Percentiles rank a stretch among this genome's conserved stretches.
These are phyloP conservation scores for Anguilla marmorata DNA, from an alignment of 2,797 vertebrate species.

Conservation along the genomic window DNA sequence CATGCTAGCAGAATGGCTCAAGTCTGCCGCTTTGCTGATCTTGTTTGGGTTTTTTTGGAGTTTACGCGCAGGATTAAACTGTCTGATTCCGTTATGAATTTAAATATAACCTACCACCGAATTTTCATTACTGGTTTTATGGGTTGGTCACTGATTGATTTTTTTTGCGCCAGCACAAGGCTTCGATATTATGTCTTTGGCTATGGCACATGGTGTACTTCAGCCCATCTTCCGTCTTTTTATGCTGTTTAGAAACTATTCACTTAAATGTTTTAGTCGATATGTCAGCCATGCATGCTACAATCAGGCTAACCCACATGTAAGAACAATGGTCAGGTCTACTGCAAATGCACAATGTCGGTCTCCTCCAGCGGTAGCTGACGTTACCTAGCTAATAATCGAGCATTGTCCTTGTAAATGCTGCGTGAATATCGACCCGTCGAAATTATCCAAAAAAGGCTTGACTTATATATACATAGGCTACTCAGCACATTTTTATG, in stretches of 20 bases:
- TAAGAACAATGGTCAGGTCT: background rate
- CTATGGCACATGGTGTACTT: background rate
- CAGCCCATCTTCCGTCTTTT: background rate
- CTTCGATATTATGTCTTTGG: background rate
- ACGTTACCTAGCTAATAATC: background rate
- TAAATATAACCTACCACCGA: background rate
- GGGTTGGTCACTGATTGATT: background rate
- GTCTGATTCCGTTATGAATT: background rate
- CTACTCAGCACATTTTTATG: background rate
- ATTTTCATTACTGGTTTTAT: background rate
- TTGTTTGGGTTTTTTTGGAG: background rate
- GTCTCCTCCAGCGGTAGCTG: background rate
- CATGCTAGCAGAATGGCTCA: conserved; percentile 25
- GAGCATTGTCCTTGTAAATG: background rate
- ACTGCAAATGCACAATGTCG: background rate
- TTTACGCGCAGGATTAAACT: background rate
- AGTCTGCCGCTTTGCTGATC: background rate
- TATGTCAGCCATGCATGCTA: background rate
- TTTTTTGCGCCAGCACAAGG: background rate
- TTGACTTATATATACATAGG: background rate
- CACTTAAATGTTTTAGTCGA: background rate
- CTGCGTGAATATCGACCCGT: background rate
- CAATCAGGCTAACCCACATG: background rate
- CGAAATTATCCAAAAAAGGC: background rate
- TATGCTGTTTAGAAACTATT: background rate